A percentile compares a stretch with the other conserved stretches of the same genome.
These are phyloP conservation scores for Neria commutata DNA, from an alignment of 2,888 invertebrate genomes.

Conservation along the genomic window DNA sequence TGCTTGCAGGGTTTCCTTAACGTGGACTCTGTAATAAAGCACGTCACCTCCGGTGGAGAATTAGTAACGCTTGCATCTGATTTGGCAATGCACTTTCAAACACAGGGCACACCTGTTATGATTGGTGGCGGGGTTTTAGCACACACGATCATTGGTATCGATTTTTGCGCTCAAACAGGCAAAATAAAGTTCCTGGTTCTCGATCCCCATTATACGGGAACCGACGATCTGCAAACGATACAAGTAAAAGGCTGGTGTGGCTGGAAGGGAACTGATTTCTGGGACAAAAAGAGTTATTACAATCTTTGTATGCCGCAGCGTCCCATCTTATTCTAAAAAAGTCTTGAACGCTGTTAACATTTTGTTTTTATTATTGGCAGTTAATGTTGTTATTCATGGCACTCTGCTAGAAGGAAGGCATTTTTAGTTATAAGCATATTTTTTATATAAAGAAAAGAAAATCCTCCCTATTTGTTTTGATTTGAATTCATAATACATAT, in stretches of 20 bases:
- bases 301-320: slow-evolving; percentile 91
- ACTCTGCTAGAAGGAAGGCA: slow-evolving; percentile 7
- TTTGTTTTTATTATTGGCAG: not conserved
- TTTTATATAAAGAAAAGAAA: slow-evolving; percentile 1
- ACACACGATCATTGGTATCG: slow-evolving; percentile 96
- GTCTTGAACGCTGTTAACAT: not conserved
- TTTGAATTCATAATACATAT: not conserved
- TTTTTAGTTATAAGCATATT: slow-evolving; percentile 21
- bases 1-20: slow-evolving; percentile 82
- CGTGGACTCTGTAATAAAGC: slow-evolving; percentile 80
- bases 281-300: slow-evolving; percentile 94
- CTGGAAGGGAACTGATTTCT: slow-evolving; percentile 94
- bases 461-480: not conserved
- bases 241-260: slow-evolving; percentile 93
- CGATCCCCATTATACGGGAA: slow-evolving; percentile 97
- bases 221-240: slow-evolving; percentile 77
- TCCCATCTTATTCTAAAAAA: slow-evolving; percentile 54
- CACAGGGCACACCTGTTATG: slow-evolving; percentile 96
- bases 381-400: slow-evolving; percentile 8
- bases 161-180: slow-evolving; percentile 79
- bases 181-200: slow-evolving; percentile 91
- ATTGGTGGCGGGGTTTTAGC: slow-evolving; percentile 98
- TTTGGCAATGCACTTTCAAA: slow-evolving; percentile 87
- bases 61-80: slow-evolving; percentile 79
- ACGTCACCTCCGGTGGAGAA: slow-evolving; percentile 85